Evolutionary conservation across 2,797 vertebrate species (phyloP).

Genomic region (Pseudocheirus occidentalis): DNA sequence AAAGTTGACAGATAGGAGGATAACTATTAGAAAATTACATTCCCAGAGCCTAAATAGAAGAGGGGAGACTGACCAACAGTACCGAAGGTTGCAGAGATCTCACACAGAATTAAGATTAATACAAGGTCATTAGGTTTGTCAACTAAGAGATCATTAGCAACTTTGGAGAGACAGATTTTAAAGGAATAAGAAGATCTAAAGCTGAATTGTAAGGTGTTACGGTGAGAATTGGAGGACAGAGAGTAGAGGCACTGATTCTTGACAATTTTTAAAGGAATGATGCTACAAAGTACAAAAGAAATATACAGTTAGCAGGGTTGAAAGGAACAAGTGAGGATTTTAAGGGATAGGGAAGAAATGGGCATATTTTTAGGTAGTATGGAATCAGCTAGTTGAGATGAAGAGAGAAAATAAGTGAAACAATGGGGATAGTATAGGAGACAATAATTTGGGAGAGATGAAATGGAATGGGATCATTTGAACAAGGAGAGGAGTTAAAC

Average conservation of each 20-base stretch:
- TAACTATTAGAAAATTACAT: no score
- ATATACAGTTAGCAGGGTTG: background rate
- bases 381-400: background rate
- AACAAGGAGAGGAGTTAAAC: background rate
- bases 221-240: background rate
- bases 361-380: no score
- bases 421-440: background rate
- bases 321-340: no score
- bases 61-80: no score
- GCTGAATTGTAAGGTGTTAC: background rate
- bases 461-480: background rate
- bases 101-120: no score
- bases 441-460: background rate
- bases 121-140: no score
- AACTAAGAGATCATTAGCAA: background rate
- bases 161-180: background rate
- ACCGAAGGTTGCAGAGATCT: no score
- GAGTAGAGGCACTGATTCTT: no score
- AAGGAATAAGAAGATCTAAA: background rate
- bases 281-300: no score
- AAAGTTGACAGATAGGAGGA: no score
- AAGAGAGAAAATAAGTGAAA: background rate
- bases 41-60: no score
- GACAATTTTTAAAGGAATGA: no score
- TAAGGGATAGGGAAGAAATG: background rate